phyloP scores from a whole-genome alignment of 2,888 invertebrate species.

The Eristalis intricaria region DNA sequence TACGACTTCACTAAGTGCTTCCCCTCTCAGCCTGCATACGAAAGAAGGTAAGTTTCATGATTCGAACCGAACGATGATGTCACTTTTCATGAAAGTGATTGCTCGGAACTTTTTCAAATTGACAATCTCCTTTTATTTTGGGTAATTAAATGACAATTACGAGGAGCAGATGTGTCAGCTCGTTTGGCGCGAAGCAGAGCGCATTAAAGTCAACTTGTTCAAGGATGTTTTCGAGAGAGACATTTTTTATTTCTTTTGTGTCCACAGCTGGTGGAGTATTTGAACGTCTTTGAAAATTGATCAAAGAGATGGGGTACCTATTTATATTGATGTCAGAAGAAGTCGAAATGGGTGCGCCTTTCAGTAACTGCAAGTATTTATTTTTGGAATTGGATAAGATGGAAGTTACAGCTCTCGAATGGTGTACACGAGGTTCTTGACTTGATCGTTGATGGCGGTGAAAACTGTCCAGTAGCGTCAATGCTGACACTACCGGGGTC shows the following conservation, averaged over 20 bases:
- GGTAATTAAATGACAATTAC: slow-evolving; percentile 35
- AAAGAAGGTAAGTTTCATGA: slow-evolving; percentile 7
- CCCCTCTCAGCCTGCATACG: slow-evolving; percentile 32
- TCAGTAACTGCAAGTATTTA: too few species aligned
- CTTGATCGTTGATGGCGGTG: too few species aligned
- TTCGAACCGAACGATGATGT: background rate
- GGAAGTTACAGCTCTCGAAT: too few species aligned
- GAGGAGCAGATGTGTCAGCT: background rate
- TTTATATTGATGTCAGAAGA: too few species aligned
- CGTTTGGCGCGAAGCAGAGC: background rate
- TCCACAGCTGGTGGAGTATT: background rate
- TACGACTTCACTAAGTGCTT: slow-evolving; percentile 52
- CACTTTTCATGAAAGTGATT: background rate
- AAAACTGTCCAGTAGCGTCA: too few species aligned
- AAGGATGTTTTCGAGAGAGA: background rate
- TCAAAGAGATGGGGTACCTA: background rate
- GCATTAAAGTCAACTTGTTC: background rate
- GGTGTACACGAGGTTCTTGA: too few species aligned
- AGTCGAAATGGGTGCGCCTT: too few species aligned
- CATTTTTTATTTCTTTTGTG: too few species aligned
- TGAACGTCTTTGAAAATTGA: background rate
- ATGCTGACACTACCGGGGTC: too few species aligned
- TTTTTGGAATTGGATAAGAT: too few species aligned
- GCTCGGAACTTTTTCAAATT: slow-evolving; percentile 8
- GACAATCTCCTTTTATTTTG: background rate